phyloP scores from a whole-genome alignment of 1,140 invertebrate genomes.

The Cotesia typhae region DNA sequence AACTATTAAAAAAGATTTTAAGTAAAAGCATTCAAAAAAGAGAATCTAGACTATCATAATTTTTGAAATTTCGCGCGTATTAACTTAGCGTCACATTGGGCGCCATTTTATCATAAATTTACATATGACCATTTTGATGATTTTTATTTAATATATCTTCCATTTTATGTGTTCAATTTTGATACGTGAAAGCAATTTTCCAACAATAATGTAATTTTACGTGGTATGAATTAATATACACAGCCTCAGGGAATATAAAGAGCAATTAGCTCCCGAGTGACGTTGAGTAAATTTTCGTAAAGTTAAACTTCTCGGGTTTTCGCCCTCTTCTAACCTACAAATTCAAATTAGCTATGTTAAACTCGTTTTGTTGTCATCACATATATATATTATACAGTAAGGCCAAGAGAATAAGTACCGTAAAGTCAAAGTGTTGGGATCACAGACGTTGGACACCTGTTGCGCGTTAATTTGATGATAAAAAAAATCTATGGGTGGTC shows the following conservation, averaged over 20 bases:
- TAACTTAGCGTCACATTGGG: no score
- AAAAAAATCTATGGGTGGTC: conserved; percentile 38
- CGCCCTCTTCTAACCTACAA: conserved; percentile 4
- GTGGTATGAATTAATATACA: conserved; percentile 3
- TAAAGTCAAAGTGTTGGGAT: conserved; percentile 20
- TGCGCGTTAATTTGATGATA: conserved; percentile 56
- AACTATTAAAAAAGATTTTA: no score
- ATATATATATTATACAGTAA: not conserved
- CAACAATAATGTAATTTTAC: no score
- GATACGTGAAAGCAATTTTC: no score
- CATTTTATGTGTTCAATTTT: no score
- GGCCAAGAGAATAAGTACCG: conserved; percentile 17
- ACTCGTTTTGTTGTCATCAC: not conserved
- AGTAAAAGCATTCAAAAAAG: no score
- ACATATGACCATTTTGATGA: no score
- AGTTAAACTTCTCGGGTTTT: not conserved
- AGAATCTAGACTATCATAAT: no score
- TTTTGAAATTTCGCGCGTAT: no score
- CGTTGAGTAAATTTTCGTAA: not conserved
- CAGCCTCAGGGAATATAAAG: not conserved
- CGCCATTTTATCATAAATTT: no score
- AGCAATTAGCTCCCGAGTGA: not conserved
- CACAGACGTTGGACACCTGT: conserved; percentile 49
- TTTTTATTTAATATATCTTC: no score
- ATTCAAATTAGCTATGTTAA: conserved; percentile 28